Evolutionary conservation across 2,888 invertebrate genomes (phyloP), one percentile per base, ranked within the genome.

Genomic region (Tortricodes alternella): DNA sequence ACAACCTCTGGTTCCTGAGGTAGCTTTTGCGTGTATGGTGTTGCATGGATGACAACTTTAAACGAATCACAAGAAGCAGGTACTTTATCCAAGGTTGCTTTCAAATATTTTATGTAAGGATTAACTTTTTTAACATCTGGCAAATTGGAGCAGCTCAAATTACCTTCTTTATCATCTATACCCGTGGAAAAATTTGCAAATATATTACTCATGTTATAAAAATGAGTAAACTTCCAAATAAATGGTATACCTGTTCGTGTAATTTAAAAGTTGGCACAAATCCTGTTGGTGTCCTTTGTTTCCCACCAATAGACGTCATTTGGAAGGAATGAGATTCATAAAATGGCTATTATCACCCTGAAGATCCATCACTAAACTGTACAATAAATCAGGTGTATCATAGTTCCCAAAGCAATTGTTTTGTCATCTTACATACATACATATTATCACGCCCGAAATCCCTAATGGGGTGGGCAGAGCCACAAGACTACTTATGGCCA

Each of bases 231-330:
- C 44, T 37, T 23, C 46, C 46, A 35, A 41, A 13, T 11, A 27
- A 13, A 24, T 46, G 57, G 11, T 57, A 56, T 2, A 57, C 46
- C 37, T 57, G 51, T 3, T 51, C 51, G 39, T 57, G 46, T 15
- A 51, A 37, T 35, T 57, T 51, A 41, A 57, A 58, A 0, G 58
- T 58, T 8, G 51, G 57, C 51, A 51, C 51, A 24, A 32, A 57
- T 16, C 29, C 29, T 2, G 32, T 15, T 21, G 35, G 16, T 11
- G 8, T 5, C 2, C 48, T 6, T 37, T 58, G 9, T 37, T 58
- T 52, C 3, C 19, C 58, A 0, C 58, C 51, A 8, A 58, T 52
- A 21, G 52, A 53, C 18, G 58, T 49, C 49, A 53, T 58, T 23
- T 58, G 58, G 21, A 58, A 58, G 16, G 35, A 15, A 53, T 24